A percentile compares a stretch with the other conserved stretches of the same genome.
These are phyloP conservation scores for Dichetophora obliterata DNA, from an alignment of 2,888 invertebrate genomes.

Conservation along the genomic window DNA sequence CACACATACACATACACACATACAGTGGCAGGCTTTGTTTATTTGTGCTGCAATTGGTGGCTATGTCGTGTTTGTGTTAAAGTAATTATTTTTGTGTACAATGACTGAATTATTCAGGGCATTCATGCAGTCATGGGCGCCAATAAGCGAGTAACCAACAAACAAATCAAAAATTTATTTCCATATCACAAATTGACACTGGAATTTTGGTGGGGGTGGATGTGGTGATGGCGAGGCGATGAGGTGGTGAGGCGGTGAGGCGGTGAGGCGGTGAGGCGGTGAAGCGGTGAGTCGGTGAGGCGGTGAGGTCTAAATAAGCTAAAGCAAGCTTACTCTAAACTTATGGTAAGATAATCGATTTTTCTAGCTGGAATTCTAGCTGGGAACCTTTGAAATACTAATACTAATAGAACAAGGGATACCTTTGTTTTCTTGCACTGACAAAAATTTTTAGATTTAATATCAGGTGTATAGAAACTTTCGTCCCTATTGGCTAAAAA, in stretches of 20 bases:
- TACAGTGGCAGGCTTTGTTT: background rate
- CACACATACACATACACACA: conserved; percentile 27
- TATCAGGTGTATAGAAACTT: no score
- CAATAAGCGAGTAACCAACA: conserved; percentile 47
- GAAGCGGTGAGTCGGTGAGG: no score
- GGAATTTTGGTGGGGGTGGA: background rate
- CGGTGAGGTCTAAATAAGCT: background rate
- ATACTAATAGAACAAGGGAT: no score
- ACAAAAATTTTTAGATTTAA: no score
- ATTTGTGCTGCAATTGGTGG: conserved; percentile 35
- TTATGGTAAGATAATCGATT: background rate
- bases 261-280: no score
- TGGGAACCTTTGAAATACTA: no score
- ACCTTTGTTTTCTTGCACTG: no score
- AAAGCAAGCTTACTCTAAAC: background rate
- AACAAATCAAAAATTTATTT: conserved; percentile 31
- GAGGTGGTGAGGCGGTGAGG: no score
- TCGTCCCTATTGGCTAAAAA: no score
- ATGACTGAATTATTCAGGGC: conserved; percentile 51
- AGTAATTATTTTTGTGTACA: conserved; percentile 53
- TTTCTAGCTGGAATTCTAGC: no score
- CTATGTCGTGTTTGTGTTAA: conserved; percentile 47
- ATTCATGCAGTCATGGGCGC: conserved; percentile 49
- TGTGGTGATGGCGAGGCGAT: background rate
- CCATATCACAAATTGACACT: conserved; percentile 14